Percentiles rank a stretch among this genome's conserved stretches.
Evolutionary conservation across 2,797 vertebrate genomes (phyloP).

Genomic region (Gymnocypris eckloni): DNA sequence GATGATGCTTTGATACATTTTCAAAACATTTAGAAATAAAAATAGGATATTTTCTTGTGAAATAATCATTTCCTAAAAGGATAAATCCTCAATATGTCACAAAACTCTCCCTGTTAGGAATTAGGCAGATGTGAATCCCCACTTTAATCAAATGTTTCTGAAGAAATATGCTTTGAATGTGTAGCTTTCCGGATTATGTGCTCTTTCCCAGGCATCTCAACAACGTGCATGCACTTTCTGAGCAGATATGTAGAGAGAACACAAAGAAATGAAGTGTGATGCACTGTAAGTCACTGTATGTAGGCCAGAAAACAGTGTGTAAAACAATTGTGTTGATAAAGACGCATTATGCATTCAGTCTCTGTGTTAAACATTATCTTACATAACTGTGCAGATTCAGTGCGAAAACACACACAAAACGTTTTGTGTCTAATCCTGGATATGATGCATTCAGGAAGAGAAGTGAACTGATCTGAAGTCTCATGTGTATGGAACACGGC

Average conservation of each 20-base stretch:
- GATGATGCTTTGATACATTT: background rate
- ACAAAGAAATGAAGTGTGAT: background rate
- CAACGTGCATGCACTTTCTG: background rate
- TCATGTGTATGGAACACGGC: slow-evolving; percentile 34
- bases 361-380: background rate
- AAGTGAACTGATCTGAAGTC: slow-evolving; percentile 32
- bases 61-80: background rate
- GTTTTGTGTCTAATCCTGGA: background rate
- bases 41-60: background rate
- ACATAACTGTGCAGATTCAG: background rate
- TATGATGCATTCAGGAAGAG: background rate
- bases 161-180: background rate
- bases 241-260: background rate
- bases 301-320: background rate
- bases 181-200: background rate
- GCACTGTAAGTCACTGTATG: background rate
- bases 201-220: background rate
- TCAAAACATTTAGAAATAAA: background rate
- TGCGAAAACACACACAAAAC: background rate
- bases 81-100: background rate
- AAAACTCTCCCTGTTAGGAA: background rate
- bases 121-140: background rate
- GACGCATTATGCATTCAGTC: background rate
- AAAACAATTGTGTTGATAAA: background rate
- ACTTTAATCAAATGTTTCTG: background rate